Base-by-base conservation (phyloP, 2,113 vertebrate genomes). In the Phoenicopterus ruber region DNA sequence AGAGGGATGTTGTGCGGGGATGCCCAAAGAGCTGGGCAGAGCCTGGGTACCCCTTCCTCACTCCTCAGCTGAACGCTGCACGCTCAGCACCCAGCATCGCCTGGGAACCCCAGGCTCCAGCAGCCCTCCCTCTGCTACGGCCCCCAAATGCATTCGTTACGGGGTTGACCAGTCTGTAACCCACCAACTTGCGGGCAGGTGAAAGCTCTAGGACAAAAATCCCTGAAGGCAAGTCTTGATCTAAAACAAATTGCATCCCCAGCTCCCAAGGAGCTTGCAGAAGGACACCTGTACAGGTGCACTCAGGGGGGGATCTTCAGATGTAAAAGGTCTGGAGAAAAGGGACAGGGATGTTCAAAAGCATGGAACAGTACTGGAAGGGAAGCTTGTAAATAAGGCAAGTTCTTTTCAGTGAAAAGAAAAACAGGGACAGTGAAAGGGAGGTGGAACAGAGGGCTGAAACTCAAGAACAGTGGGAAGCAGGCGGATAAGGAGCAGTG, bases 101-200 rank as follows among this genome's bases (percentile, higher is more conserved):
- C 29, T 1, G 2, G 70, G 46, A 82, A 47, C 31, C 17, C 5
- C 31, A 65, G 66, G 18, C 8, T 82, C 50, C 55, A 58, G 47
- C 15, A 88, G 57, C 31, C 6, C 5, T 42, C 11, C 3, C 34
- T 70, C 16, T 9, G 6, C 57, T 44, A 20, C 5, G 17, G 36
- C 4, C 34, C 59, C 18, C 20, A 50, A 79, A 88, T 0, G 3
- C 1, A 0, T 55, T 29, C 1, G 1, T 55, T 29, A 6, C 4
- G 25, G 32, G 17, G 9, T n/a, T 2, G 2, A 29, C 17, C 4
- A 3, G 4, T 59, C 22, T 90, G 32, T 10, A 83, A 52, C 6
- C 15, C 11, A 32, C 5, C 6, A 42, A 4, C 16, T 36, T 47
- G 26, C 2, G 3, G 28, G n/a, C 26, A 26, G 20, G 26, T 20